Base-by-base conservation (phyloP, 37 sponge, comb jelly and placozoan species). In the Ephydatia muelleri region DNA sequence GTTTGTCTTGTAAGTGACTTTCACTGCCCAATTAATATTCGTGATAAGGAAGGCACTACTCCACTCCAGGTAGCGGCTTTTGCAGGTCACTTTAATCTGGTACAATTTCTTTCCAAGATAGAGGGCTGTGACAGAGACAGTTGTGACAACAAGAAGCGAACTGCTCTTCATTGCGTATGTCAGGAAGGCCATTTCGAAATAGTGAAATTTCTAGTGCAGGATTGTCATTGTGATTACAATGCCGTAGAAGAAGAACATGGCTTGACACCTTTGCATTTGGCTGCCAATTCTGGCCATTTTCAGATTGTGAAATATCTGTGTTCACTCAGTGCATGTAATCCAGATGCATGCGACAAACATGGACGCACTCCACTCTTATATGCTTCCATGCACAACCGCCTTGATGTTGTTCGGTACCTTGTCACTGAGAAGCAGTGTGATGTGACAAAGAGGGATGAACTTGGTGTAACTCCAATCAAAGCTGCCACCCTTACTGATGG, bases 181-280 rank as follows among this genome's bases (percentile, higher is more conserved):
- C 67, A 73, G 37, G 73, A 38, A 34, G 70, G 70, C 2, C 26
- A 70, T 11, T 35, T 71, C 3, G 83, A 69, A 3, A n/a, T 38
- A 5, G 72, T 82, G 32, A 82, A 82, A 40, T 82, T 39, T 38
- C 83, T 82, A 4, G 36, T 33, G 23, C 28, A 28, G 33, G 75
- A 74, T 11, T 34, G 33, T 11, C 5, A 30, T 2, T 74, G 75
- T 33, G 75, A 74, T 33, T 23, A 43, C 47, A 43, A 43, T 43
- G 29, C 29, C 3, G 70, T 30, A 5, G 29, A 68, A 29, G 21
- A 12, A 28, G 80, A 85, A 35, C 67, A 84, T 30, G 84, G 81
- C 8, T 38, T 80, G 35, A 91, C 84, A 26, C 85, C 90, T 0
- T 80, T 90, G 34, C 90, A 90, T 76, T 71, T 80, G 32, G 90